Evolutionary conservation across 2,797 vertebrate genomes (phyloP).

Genomic region (Rhodeus uyekii): DNA sequence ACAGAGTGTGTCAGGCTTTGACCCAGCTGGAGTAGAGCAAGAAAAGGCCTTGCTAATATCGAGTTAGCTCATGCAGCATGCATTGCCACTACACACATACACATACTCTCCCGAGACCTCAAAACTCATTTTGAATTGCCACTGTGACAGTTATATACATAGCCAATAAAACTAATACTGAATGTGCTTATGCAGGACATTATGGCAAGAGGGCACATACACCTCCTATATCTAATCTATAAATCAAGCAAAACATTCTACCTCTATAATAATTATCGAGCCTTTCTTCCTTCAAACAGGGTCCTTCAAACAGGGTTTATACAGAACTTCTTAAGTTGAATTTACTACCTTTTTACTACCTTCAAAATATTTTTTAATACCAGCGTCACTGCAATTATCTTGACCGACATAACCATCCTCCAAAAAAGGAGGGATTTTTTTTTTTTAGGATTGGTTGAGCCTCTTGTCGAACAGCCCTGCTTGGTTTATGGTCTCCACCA

Average conservation of each 20-base stretch:
- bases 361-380: too few species aligned
- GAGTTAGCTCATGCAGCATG: constrained; percentile 52
- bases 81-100: constrained; percentile 16
- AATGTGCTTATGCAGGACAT: constrained; percentile 12
- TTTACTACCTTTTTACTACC: too few species aligned
- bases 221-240: neutral
- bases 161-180: constrained; percentile 26
- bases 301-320: too few species aligned
- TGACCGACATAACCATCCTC: too few species aligned
- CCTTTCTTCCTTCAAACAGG: neutral
- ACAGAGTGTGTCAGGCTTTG: constrained; percentile 44
- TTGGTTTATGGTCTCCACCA: too few species aligned
- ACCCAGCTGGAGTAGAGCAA: constrained; percentile 45
- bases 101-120: constrained; percentile 22
- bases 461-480: too few species aligned
- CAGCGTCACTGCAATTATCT: too few species aligned
- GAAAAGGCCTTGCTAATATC: constrained; percentile 51
- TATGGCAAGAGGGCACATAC: neutral
- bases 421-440: too few species aligned
- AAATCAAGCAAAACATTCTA: neutral
- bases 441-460: too few species aligned
- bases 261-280: neutral
- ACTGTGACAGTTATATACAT: constrained; percentile 47
- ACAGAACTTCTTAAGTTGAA: too few species aligned
- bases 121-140: constrained; percentile 49